Percentiles rank a stretch among this genome's conserved stretches.
These are phyloP conservation scores for Atrina japonica DNA, from an alignment of 2,888 invertebrate species.

Conservation along the genomic window DNA sequence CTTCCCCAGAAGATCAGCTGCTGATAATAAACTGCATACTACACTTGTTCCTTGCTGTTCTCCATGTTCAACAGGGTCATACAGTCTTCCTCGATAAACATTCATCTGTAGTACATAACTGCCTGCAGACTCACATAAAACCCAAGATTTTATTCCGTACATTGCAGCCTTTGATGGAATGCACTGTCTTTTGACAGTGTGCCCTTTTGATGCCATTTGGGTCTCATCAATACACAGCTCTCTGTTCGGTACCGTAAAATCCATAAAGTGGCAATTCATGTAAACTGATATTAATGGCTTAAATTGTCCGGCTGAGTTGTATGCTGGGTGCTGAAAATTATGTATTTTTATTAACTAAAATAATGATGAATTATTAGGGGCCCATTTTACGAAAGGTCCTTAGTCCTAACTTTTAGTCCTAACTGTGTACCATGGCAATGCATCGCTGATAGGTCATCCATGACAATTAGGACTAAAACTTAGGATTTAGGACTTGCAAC, in stretches of 20 bases:
- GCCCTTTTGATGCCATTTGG: background rate
- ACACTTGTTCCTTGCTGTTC: too few species aligned
- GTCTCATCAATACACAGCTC: conserved; percentile 1
- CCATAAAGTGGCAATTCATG: background rate
- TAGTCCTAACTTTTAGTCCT: too few species aligned
- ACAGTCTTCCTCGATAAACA: background rate
- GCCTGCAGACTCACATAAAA: background rate
- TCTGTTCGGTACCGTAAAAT: background rate
- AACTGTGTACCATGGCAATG: too few species aligned
- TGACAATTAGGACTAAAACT: too few species aligned
- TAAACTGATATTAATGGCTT: background rate
- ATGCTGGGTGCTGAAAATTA: background rate
- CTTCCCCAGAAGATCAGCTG: background rate
- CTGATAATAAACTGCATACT: too few species aligned
- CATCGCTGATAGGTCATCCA: too few species aligned
- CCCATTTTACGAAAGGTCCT: too few species aligned
- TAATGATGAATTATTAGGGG: too few species aligned
- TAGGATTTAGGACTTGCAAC: too few species aligned
- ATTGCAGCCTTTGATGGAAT: conserved; percentile 6
- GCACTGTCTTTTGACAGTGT: background rate
- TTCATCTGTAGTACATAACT: background rate
- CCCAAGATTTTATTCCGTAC: conserved; percentile 8
- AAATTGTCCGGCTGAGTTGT: conserved; percentile 1
- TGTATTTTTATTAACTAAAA: conserved; percentile 3
- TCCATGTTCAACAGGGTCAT: background rate